Evolutionary conservation across 2,888 invertebrate species (phyloP), one percentile per base, ranked within the genome.

Genomic region (Chloroclystis v-ata): DNA sequence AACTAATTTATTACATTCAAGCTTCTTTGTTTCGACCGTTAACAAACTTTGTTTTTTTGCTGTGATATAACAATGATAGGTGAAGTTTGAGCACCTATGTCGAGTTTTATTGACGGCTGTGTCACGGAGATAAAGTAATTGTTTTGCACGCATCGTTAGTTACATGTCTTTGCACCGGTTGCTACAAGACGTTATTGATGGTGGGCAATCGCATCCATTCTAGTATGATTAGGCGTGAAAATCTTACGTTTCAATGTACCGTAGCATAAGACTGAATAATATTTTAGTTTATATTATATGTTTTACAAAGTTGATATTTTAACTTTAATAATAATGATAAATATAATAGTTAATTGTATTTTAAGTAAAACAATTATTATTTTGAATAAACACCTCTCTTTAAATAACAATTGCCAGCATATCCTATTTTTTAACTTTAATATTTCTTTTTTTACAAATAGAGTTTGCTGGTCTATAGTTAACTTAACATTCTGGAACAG

Each of bases 111-210:
- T 57, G 49, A 42, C 56, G 58, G 56, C 55, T 49, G 47, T 56
- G 63, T 53, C 60, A 65, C 61, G 65, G 63, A 61, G 47, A 64
- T 66, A 60, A 63, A 65, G 62, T 52, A 68, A 70, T 70, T 61
- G 65, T 68, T 69, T 62, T 65, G 61, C 60, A 63, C 65, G 69
- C 64, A 51, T 57, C 61, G 60, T 70, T 71, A 62, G 28, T 13
- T 39, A 25, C 55, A 51, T 47, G 43, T 54, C 48, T 50, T 44
- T 45, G 44, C 37, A 49, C n/a, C 39, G 43, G 20, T 32, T 49
- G 42, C 24, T 45, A 49, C 29, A 39, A 39, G 47, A 13, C 39
- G 37, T 47, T 43, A 46, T 54, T 47, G 51, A 48, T 45, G 43
- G 44, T 45, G 28, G 42, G 49, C 52, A 49, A 54, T 45, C 41